phyloP scores from a whole-genome alignment of 2,888 invertebrate genomes.

The Mantis religiosa region DNA sequence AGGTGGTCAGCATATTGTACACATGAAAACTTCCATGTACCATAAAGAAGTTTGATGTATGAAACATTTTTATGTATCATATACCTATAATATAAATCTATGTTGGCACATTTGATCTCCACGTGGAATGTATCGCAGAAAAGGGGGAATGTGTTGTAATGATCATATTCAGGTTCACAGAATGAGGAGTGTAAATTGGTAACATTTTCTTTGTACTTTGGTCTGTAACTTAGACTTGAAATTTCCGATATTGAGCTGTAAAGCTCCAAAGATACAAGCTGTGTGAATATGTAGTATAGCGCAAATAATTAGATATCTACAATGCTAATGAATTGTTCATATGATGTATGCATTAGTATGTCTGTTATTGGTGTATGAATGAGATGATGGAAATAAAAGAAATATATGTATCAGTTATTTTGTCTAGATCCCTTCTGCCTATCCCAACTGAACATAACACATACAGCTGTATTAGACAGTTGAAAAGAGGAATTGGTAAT shows the following conservation, averaged over 20 bases:
- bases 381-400: conserved; percentile 17
- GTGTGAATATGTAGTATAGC: conserved; percentile 10
- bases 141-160: not conserved
- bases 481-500: too few species aligned
- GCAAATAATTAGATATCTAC: not conserved
- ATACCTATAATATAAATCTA: not conserved
- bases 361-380: conserved; percentile 27
- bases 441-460: too few species aligned
- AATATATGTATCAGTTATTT: not conserved
- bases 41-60: not conserved
- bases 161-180: not conserved
- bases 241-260: not conserved
- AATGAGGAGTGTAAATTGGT: not conserved
- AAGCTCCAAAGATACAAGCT: not conserved
- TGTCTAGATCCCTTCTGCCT: not conserved
- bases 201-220: not conserved
- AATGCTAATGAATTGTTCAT: conserved; percentile 8
- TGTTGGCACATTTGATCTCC: not conserved
- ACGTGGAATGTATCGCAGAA: not conserved
- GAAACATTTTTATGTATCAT: not conserved
- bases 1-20: not conserved
- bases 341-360: conserved; percentile 24
- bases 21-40: not conserved
- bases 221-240: not conserved
- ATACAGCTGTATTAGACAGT: too few species aligned